Evolutionary conservation across 1,140 invertebrate species (phyloP).

Genomic region (Pectinophora gossypiella): DNA sequence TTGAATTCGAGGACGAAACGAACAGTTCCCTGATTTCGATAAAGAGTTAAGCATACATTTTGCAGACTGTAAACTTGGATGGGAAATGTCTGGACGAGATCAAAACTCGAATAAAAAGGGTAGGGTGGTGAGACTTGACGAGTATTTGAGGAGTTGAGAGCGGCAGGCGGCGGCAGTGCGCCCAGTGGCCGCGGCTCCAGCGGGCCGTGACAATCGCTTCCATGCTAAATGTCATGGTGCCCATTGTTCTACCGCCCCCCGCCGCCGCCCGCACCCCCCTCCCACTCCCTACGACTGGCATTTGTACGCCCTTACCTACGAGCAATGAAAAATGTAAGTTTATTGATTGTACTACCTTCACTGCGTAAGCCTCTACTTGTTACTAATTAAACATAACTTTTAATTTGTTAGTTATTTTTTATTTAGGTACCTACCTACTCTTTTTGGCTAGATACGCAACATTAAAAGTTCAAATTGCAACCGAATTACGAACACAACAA

Average conservation of each 20-base stretch:
- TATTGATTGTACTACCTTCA: constrained; percentile 36
- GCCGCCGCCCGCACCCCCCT: constrained; percentile 29
- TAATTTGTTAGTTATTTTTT: too few relatives aligned
- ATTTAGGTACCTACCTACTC: too few relatives aligned
- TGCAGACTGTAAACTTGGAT: constrained; percentile 19
- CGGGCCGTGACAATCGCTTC: constrained; percentile 68
- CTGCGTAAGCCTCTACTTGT: too few relatives aligned
- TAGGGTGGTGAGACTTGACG: constrained; percentile 17
- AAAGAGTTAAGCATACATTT: neutral
- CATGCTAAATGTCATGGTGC: constrained; percentile 73
- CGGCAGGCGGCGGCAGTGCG: constrained; percentile 36
- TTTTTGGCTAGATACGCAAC: too few relatives aligned
- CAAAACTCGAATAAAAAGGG: constrained; percentile 14
- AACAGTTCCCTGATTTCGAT: too few relatives aligned
- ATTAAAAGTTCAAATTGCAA: too few relatives aligned
- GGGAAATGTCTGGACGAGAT: constrained; percentile 5
- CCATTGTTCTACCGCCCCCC: constrained; percentile 56
- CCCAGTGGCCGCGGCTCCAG: constrained; percentile 50
- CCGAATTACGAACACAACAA: too few relatives aligned
- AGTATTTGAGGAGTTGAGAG: constrained; percentile 34
- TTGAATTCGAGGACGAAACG: too few relatives aligned
- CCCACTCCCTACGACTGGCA: constrained; percentile 43
- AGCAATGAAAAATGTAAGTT: constrained; percentile 48
- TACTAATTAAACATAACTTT: too few relatives aligned
- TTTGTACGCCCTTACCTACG: constrained; percentile 52